Evolutionary conservation across 2,113 vertebrate genomes (phyloP).

Genomic region (Calidris pygmaea): DNA sequence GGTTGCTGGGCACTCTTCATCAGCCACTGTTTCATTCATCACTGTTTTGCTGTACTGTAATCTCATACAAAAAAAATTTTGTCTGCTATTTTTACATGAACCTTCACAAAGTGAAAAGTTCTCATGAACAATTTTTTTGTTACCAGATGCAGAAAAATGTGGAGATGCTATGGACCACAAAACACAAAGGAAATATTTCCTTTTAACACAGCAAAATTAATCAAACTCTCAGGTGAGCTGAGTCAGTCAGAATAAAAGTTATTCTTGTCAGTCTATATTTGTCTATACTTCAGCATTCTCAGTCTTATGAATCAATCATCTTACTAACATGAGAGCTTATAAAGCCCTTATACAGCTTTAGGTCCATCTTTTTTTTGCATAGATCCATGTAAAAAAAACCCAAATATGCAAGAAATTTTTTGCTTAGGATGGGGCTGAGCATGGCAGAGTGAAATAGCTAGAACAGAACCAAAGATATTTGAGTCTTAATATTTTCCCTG

Average conservation of each 20-base stretch:
- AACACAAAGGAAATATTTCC: not conserved
- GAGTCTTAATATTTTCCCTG: not conserved
- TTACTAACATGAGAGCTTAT: not conserved
- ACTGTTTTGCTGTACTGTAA: not conserved
- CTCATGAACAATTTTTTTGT: not conserved
- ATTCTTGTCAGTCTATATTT: not conserved
- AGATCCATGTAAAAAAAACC: not conserved
- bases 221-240: accelerated
- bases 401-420: not conserved
- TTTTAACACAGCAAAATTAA: not conserved
- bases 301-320: not conserved
- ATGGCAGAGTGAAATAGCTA: not conserved
- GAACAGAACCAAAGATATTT: not conserved
- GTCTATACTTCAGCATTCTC: not conserved
- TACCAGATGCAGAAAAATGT: not conserved
- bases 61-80: not conserved
- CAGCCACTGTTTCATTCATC: not conserved
- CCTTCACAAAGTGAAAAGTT: not conserved
- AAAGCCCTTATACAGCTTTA: not conserved
- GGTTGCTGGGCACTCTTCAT: not conserved
- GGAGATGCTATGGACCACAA: not conserved
- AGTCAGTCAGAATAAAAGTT: not conserved
- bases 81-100: not conserved
- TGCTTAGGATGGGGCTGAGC: not conserved
- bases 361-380: not conserved